phyloP scores from a whole-genome alignment of 2,113 vertebrate species.

The Rallus limicola region DNA sequence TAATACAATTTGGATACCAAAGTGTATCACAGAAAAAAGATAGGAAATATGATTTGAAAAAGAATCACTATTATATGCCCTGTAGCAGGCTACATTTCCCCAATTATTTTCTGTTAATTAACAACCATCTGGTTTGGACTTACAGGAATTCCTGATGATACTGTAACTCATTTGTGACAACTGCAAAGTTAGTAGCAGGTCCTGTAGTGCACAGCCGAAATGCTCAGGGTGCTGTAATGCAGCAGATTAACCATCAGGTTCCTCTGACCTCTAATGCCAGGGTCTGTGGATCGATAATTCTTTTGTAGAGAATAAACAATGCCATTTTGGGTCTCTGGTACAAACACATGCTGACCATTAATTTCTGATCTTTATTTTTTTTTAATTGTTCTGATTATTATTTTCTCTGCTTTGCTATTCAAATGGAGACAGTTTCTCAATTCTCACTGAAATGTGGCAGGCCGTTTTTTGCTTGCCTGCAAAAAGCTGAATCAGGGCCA shows the following conservation, averaged over 20 bases:
- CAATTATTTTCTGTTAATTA: constrained; percentile 19
- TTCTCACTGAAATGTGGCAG: neutral
- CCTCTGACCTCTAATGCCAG: neutral
- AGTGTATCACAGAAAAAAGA: neutral
- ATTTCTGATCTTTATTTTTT: neutral
- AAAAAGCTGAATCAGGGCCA: constrained; percentile 6
- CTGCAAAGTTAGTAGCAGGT: neutral
- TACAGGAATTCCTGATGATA: neutral
- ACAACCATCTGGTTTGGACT: neutral
- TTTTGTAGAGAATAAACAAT: neutral
- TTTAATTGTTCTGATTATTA: neutral
- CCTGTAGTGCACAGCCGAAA: neutral
- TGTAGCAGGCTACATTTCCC: neutral
- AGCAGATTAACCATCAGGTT: neutral
- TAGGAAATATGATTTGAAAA: neutral
- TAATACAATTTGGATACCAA: neutral
- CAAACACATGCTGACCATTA: neutral
- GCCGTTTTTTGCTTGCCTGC: neutral
- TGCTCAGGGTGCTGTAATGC: neutral
- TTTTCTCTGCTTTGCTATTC: constrained; percentile 1
- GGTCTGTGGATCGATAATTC: neutral
- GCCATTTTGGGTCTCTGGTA: neutral
- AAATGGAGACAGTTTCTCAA: neutral
- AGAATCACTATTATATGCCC: neutral
- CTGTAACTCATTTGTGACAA: neutral